These are phyloP conservation scores for Antedon mediterranea DNA, from an alignment of 53 echinoderm and acorn worm species.

Conservation along the genomic window DNA sequence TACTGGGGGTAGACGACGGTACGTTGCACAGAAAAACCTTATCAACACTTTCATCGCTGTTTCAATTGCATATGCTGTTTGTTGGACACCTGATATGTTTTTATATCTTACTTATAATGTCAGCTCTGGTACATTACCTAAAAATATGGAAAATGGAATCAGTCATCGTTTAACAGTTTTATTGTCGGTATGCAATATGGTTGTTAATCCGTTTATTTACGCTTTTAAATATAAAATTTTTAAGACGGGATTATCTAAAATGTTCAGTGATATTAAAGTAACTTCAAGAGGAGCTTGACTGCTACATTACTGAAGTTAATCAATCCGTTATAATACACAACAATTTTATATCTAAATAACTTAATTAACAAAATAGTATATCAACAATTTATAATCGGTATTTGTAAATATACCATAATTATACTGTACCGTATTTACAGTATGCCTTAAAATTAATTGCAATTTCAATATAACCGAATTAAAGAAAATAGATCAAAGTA, in stretches of 20 bases:
- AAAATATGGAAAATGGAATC: not conserved
- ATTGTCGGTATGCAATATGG: slow-evolving; percentile 17
- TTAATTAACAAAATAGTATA: no score
- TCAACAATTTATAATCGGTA: no score
- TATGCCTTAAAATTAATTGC: no score
- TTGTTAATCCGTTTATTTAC: slow-evolving; percentile 30
- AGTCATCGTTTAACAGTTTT: slow-evolving; percentile 5
- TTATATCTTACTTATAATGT: slow-evolving; percentile 32
- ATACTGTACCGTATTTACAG: no score
- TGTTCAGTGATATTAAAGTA: not conserved
- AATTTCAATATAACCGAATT: no score
- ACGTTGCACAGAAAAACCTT: slow-evolving; percentile 10
- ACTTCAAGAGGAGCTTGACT: not conserved
- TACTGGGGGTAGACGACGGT: not conserved
- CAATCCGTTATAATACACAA: no score
- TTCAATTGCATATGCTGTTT: slow-evolving; percentile 19
- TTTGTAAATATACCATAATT: no score
- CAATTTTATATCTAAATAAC: no score
- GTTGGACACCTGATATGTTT: slow-evolving; percentile 31
- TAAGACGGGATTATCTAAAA: slow-evolving; percentile 7
- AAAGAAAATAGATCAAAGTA: no score
- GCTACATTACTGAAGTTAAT: no score
- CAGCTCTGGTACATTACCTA: not conserved
- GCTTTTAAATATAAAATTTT: slow-evolving; percentile 26
- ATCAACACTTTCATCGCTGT: slow-evolving; percentile 32